A percentile compares a stretch with the other conserved stretches of the same genome.
These are phyloP conservation scores for Congeria kusceri DNA, from an alignment of 2,888 invertebrate genomes.

Conservation along the genomic window DNA sequence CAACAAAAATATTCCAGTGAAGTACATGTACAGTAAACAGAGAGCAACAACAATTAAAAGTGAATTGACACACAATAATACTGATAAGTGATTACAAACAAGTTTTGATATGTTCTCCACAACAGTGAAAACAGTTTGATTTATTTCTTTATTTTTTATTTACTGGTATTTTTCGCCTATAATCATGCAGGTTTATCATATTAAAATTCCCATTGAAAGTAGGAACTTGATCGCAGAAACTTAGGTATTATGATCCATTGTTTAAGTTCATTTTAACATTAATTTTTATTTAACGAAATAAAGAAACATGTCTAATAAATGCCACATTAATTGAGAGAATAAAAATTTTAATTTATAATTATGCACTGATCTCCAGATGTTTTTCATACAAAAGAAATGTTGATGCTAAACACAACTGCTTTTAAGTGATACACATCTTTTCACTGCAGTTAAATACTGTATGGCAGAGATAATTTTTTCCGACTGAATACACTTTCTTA, in stretches of 20 bases:
- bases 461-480: too few species aligned
- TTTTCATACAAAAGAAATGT: too few species aligned
- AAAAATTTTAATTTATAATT: neutral
- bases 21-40: too few species aligned
- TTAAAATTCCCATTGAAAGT: neutral
- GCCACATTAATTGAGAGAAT: neutral
- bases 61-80: constrained; percentile 41
- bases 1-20: too few species aligned
- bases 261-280: constrained; percentile 3
- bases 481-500: too few species aligned
- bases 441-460: too few species aligned
- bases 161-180: neutral
- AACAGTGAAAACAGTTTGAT: constrained; percentile 40
- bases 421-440: too few species aligned
- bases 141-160: neutral
- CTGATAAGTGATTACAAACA: constrained; percentile 55
- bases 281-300: neutral
- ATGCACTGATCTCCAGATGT: too few species aligned
- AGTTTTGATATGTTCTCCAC: constrained; percentile 56
- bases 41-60: neutral
- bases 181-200: neutral
- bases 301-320: neutral
- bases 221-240: neutral
- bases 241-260: too few species aligned
- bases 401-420: too few species aligned